Conservation (phyloP, 2,888 invertebrate species). For the Allacma fusca region DNA sequence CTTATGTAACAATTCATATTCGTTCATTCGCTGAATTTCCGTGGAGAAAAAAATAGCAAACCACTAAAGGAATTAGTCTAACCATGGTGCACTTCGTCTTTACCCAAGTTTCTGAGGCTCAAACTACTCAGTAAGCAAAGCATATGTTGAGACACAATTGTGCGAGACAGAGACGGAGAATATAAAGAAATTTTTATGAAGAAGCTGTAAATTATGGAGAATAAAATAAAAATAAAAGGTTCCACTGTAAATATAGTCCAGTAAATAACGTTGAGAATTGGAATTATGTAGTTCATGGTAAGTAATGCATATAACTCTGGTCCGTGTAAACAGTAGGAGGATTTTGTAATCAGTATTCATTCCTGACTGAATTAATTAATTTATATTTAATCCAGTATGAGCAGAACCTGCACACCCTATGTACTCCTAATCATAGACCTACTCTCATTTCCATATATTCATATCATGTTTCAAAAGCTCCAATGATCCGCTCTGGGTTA, state of each 20-base stretch:
- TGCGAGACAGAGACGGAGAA: not conserved
- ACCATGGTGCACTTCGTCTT: not conserved
- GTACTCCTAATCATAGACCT: too few relatives aligned
- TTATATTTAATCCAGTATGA: not conserved
- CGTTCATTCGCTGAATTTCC: not conserved
- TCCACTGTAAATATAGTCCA: not conserved
- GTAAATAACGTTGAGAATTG: not conserved
- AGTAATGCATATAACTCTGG: not conserved
- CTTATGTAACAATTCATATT: not conserved
- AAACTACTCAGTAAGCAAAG: not conserved
- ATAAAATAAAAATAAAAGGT: slow-evolving; percentile 7
- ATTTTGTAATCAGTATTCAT: slow-evolving; percentile 4
- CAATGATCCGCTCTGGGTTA: too few relatives aligned
- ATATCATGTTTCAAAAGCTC: too few relatives aligned
- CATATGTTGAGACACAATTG: not conserved
- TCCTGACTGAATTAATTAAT: slow-evolving; percentile 17
- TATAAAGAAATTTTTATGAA: not conserved
- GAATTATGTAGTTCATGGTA: not conserved
- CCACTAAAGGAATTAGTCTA: not conserved
- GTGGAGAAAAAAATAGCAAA: not conserved
- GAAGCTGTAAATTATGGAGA: not conserved
- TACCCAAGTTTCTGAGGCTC: not conserved
- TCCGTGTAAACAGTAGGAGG: not conserved
- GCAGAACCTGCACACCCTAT: not conserved
- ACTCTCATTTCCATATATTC: too few relatives aligned